Evolutionary conservation across 2,797 vertebrate species (phyloP), one percentile per base, ranked within the genome.

Genomic region (Botia kubotai): DNA sequence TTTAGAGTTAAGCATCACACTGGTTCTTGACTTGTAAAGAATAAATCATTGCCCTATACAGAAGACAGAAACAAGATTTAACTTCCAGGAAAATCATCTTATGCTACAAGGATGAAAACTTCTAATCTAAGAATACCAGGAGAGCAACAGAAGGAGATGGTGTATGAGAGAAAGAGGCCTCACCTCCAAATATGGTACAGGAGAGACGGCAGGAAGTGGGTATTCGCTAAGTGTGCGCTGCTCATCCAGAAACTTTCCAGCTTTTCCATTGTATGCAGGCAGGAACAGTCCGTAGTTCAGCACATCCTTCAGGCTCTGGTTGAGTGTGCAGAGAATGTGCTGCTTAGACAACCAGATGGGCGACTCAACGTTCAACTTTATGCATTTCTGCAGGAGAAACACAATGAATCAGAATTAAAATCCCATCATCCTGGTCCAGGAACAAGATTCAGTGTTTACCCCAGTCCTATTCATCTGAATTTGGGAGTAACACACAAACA

Each of bases 251-350:
- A 99, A 99, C 89, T 99, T 99, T 13, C 97, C 97, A 0, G 96
- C 97, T 83, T 96, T 95, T 88, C 97, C 95, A 0, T 97, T 96
- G 91, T 95, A 95, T 57, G 97, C 96, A 0, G 97, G 97, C 92
- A 97, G 97, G 91, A 99, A 99, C 57, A 99, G 94, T 82, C 97
- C 97, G 3, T 99, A 98, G 93, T 99, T 99, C 82, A 99, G 95
- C 57, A 97, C 97, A 87, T 99, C 97, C 93, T 97, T 97, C 89
- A 99, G 94, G 89, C 97, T 98, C 93, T 97, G 97, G 93, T 95
- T 98, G 86, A 99, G 93, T 12, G 92, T 95, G 90, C 97, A 98
- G 66, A 99, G 94, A 87, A 99, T 95, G 52, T 94, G 94, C 90
- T 98, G 98, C 89, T 99, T 99, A 86, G 96, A 97, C 85, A 93